Evolutionary conservation across 1,140 invertebrate species (phyloP).

Genomic region (Zaprionus ornatus): DNA sequence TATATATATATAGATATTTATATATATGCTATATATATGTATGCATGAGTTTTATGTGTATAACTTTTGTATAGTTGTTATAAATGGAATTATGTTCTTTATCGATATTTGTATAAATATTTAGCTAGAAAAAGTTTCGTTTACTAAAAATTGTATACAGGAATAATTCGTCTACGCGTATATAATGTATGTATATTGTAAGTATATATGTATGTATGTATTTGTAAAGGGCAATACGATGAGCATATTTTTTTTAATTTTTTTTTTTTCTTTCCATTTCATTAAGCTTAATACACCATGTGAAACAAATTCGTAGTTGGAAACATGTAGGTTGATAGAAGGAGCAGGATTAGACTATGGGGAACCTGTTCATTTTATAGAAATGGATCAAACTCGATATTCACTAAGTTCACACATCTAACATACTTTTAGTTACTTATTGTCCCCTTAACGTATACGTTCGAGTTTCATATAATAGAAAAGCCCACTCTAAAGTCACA

Average conservation of each 20-base stretch:
- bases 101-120: slow-evolving; percentile 30
- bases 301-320: slow-evolving; percentile 65
- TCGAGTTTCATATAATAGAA: slow-evolving; percentile 11
- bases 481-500: slow-evolving; percentile 15
- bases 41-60: slow-evolving; percentile 25
- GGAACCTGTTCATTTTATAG: neutral
- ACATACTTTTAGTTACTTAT: slow-evolving; percentile 57
- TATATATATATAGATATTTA: slow-evolving; percentile 53
- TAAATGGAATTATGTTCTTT: slow-evolving; percentile 27
- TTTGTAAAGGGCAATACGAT: slow-evolving; percentile 24
- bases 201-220: slow-evolving; percentile 20
- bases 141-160: slow-evolving; percentile 54
- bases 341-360: neutral
- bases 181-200: slow-evolving; percentile 26
- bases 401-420: slow-evolving; percentile 21
- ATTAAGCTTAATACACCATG: slow-evolving; percentile 64
- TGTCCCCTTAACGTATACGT: slow-evolving; percentile 60
- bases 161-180: slow-evolving; percentile 43
- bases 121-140: slow-evolving; percentile 49
- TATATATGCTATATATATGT: slow-evolving; percentile 23
- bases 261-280: neutral
- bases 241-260: slow-evolving; percentile 22
- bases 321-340: slow-evolving; percentile 31
- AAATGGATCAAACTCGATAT: slow-evolving; percentile 25
- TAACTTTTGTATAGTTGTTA: slow-evolving; percentile 19